These are phyloP conservation scores for Julus scanicus DNA, from an alignment of 2,888 invertebrate genomes.

Conservation along the genomic window DNA sequence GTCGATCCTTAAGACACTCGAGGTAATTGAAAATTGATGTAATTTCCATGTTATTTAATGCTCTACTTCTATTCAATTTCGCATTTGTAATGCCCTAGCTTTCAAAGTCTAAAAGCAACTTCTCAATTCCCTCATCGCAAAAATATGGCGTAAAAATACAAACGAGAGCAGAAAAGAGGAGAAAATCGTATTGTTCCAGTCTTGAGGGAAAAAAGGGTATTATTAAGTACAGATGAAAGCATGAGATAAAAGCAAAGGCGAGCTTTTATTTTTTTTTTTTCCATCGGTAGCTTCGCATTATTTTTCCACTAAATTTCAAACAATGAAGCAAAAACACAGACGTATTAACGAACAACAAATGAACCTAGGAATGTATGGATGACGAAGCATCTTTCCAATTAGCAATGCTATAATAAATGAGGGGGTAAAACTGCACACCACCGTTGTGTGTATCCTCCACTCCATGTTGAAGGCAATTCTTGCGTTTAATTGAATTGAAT, in stretches of 20 bases:
- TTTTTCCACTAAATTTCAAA: slow-evolving; percentile 23
- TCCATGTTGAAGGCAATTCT: background rate
- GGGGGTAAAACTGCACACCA: background rate
- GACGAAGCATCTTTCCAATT: slow-evolving; percentile 27
- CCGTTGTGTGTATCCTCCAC: background rate
- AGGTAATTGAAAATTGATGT: background rate
- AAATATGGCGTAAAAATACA: background rate
- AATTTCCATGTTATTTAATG: slow-evolving; percentile 27
- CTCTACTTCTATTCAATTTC: slow-evolving; percentile 12
- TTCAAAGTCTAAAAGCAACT: slow-evolving; percentile 11
- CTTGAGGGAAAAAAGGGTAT: background rate
- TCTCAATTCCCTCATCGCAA: background rate
- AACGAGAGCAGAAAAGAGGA: background rate
- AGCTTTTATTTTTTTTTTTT: background rate
- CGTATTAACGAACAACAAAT: slow-evolving; percentile 14
- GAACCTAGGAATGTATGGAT: background rate
- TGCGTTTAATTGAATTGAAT: slow-evolving; percentile 27
- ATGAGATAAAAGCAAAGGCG: slow-evolving; percentile 13
- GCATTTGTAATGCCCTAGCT: background rate
- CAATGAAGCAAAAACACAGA: background rate
- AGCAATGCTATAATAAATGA: background rate
- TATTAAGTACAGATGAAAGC: background rate
- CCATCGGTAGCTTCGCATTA: background rate
- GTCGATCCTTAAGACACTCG: background rate
- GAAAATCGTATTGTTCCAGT: slow-evolving; percentile 21